Conservation (phyloP, 2,888 invertebrate species). For the Podabrus alpinus region DNA sequence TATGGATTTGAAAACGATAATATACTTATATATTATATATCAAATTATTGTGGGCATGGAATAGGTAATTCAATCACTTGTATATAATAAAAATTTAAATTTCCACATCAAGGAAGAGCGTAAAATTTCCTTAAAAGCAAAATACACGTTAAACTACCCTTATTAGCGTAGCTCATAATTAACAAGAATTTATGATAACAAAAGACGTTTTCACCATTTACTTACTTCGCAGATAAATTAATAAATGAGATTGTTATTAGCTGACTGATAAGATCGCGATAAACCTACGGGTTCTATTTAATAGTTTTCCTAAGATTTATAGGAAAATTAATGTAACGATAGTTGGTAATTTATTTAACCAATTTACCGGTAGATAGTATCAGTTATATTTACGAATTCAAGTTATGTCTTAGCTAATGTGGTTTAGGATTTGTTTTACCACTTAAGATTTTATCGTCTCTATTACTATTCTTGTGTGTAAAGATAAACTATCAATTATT, state of each 20-base stretch:
- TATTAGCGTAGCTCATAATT: neutral
- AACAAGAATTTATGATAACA: neutral
- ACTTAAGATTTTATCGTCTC: slow-evolving; percentile 18
- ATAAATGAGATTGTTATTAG: neutral
- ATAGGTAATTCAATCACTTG: neutral
- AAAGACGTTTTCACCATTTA: neutral
- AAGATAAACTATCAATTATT: neutral
- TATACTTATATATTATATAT: neutral
- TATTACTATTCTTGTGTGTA: slow-evolving; percentile 10
- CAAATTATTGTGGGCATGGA: neutral
- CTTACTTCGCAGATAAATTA: neutral
- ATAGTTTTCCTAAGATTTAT: slow-evolving; percentile 4
- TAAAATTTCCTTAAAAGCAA: neutral
- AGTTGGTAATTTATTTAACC: slow-evolving; percentile 27
- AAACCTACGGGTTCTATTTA: neutral
- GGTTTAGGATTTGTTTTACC: slow-evolving; percentile 20
- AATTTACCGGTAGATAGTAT: slow-evolving; percentile 27
- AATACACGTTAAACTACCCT: neutral
- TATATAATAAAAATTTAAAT: neutral
- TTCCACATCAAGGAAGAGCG: neutral
- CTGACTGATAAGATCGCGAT: neutral
- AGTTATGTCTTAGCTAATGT: slow-evolving; percentile 26
- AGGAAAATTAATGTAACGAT: neutral
- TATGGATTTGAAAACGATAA: neutral
- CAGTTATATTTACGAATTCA: slow-evolving; percentile 27